Evolutionary conservation across 2,113 vertebrate species (phyloP).

Genomic region (Cheilinus undulatus): DNA sequence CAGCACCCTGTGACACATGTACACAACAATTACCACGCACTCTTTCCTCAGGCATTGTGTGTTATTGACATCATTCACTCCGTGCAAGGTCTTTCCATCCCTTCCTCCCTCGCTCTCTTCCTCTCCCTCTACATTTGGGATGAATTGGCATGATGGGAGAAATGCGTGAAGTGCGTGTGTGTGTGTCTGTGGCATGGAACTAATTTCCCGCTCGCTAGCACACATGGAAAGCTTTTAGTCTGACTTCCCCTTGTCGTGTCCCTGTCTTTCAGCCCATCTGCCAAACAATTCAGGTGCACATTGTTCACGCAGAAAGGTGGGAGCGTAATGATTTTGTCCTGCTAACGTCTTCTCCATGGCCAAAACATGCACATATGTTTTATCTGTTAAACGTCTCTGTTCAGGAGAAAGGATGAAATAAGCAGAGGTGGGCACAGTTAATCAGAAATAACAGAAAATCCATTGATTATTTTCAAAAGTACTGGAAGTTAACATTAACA

Average conservation of each 20-base stretch:
- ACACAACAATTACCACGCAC: slow-evolving; percentile 51
- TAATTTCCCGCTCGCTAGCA: slow-evolving; percentile 69
- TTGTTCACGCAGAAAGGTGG: slow-evolving; percentile 36
- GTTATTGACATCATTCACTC: slow-evolving; percentile 76
- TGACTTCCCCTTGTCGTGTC: slow-evolving; percentile 49
- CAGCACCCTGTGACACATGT: slow-evolving; percentile 27
- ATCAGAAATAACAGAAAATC: too few species aligned
- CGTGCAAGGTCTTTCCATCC: slow-evolving; percentile 70
- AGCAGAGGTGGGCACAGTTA: too few species aligned
- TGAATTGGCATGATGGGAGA: slow-evolving; percentile 68
- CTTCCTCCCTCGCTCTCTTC: slow-evolving; percentile 19
- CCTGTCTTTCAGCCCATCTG: slow-evolving; percentile 47
- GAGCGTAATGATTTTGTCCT: slow-evolving; percentile 44
- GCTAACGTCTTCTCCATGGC: slow-evolving; percentile 49
- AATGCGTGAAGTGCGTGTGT: slow-evolving; percentile 57
- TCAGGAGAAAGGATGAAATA: not conserved
- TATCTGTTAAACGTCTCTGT: slow-evolving; percentile 8
- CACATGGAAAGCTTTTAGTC: slow-evolving; percentile 71
- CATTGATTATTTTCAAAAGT: too few species aligned
- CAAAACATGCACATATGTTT: slow-evolving; percentile 55
- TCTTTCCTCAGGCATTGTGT: slow-evolving; percentile 59
- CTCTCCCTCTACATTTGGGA: slow-evolving; percentile 65
- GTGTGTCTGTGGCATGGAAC: slow-evolving; percentile 61
- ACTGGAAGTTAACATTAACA: too few species aligned
- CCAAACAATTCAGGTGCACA: slow-evolving; percentile 53